phyloP scores from a whole-genome alignment of 1,140 invertebrate species.

The Helicoverpa armigera region DNA sequence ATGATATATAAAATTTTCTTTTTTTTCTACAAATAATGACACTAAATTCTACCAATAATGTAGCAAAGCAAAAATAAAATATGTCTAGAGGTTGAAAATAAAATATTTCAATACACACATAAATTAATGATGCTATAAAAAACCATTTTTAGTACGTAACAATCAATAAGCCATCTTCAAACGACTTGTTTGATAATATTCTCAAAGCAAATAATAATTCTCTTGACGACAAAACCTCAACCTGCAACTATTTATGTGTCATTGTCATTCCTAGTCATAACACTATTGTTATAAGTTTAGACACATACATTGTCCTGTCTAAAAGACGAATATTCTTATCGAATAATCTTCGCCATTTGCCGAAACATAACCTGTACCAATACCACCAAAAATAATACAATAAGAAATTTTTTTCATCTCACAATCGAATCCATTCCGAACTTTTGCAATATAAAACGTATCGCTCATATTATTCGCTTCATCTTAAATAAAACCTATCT shows the following conservation, averaged over 20 bases:
- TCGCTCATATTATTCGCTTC: slow-evolving; percentile 14
- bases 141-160: no score
- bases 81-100: not conserved
- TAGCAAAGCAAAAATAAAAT: not conserved
- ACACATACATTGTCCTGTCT: slow-evolving; percentile 9
- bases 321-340: slow-evolving; percentile 5
- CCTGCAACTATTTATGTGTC: slow-evolving; percentile 32
- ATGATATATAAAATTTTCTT: no score
- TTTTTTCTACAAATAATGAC: no score
- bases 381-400: not conserved
- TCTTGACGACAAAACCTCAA: not conserved
- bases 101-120: no score
- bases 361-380: not conserved
- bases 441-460: slow-evolving; percentile 14
- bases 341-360: not conserved
- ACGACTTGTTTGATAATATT: no score
- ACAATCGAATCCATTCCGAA: not conserved
- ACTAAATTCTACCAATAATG: no score
- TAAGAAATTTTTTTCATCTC: not conserved
- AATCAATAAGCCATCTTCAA: no score
- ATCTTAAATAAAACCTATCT: slow-evolving; percentile 51
- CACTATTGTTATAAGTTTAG: not conserved
- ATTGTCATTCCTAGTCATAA: slow-evolving; percentile 14
- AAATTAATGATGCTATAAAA: no score
- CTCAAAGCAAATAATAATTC: not conserved